Evolutionary conservation across 2,888 invertebrate genomes (phyloP).

Genomic region (Temnothorax rugatulus): DNA sequence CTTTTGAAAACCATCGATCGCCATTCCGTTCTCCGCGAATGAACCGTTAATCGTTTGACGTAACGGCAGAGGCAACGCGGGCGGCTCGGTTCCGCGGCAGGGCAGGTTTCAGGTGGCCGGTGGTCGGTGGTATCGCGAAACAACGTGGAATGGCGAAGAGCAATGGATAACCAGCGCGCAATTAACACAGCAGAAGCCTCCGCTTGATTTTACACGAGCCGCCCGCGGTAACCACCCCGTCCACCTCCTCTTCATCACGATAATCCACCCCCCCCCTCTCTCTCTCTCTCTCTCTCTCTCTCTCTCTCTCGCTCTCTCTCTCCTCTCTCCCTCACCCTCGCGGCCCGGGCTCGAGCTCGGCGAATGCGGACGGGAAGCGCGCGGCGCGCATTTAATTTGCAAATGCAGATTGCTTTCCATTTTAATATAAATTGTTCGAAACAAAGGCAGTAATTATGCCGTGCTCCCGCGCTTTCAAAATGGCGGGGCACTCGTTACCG

Average conservation of each 20-base stretch:
- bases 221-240: slow-evolving; percentile 69
- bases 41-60: slow-evolving; percentile 55
- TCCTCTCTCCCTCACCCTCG: slow-evolving; percentile 47
- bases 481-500: slow-evolving; percentile 63
- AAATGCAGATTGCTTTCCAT: slow-evolving; percentile 84
- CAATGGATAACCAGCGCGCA: slow-evolving; percentile 80
- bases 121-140: slow-evolving; percentile 52
- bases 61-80: slow-evolving; percentile 26
- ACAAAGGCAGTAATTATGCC: slow-evolving; percentile 83
- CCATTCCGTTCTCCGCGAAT: slow-evolving; percentile 51
- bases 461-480: slow-evolving; percentile 70
- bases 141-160: slow-evolving; percentile 61
- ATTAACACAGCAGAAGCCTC: slow-evolving; percentile 80
- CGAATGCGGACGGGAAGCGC: slow-evolving; percentile 65
- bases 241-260: slow-evolving; percentile 59
- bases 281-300: slow-evolving; percentile 31
- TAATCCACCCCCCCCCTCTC: slow-evolving; percentile 59
- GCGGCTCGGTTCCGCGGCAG: slow-evolving; percentile 24
- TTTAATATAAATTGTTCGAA: slow-evolving; percentile 85
- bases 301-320: slow-evolving; percentile 47
- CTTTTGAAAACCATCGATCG: slow-evolving; percentile 29
- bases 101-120: slow-evolving; percentile 46
- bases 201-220: slow-evolving; percentile 80
- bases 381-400: slow-evolving; percentile 82
- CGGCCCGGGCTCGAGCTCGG: slow-evolving; percentile 36